Conservation (phyloP, 2,797 vertebrate species). For the Microhierax caerulescens region DNA sequence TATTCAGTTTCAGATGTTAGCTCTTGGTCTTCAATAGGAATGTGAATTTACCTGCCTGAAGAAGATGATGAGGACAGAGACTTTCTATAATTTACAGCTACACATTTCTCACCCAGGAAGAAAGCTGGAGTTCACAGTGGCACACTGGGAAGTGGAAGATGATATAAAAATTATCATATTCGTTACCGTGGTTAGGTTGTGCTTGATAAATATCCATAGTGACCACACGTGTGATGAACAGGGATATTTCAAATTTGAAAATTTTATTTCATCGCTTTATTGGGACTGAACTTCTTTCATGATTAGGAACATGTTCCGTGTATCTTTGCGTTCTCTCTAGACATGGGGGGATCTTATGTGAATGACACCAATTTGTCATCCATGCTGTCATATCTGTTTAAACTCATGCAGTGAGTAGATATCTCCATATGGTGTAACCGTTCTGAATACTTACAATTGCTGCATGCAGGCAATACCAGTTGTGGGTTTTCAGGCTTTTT, state of each 20-base stretch:
- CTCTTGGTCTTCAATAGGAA: background rate
- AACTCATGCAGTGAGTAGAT: conserved; percentile 8
- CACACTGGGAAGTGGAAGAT: background rate
- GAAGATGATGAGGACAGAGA: background rate
- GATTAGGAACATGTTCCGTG: background rate
- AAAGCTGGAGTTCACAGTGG: background rate
- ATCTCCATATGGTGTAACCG: background rate
- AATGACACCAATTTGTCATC: background rate
- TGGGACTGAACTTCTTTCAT: background rate
- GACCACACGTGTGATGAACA: background rate
- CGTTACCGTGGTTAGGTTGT: background rate
- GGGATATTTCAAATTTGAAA: background rate
- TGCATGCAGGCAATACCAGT: background rate
- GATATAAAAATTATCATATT: background rate
- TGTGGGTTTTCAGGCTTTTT: background rate
- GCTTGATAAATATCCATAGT: background rate
- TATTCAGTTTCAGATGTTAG: background rate
- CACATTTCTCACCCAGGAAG: background rate
- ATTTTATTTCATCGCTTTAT: background rate
- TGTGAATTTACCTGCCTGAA: background rate
- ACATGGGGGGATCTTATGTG: background rate
- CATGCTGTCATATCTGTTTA: background rate
- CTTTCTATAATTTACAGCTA: background rate
- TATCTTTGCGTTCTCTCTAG: background rate
- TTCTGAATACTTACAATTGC: background rate